Evolutionary conservation across 1,140 invertebrate species (phyloP).

Genomic region (Brachionus sp.): DNA sequence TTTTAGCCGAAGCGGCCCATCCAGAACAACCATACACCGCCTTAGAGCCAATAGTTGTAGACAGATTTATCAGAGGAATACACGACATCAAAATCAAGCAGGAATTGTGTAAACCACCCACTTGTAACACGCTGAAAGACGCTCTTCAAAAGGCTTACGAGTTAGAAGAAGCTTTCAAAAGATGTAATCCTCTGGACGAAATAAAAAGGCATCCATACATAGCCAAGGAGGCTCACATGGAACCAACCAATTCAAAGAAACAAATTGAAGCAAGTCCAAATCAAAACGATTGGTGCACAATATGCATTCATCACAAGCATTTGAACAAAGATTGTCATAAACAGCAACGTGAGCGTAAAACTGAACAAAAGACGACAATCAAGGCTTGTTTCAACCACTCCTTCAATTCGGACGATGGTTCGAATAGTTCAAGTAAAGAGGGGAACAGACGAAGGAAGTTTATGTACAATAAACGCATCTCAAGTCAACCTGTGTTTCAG

Average conservation of each 20-base stretch:
- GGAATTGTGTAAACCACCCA: constrained; percentile 10
- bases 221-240: background rate
- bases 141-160: too few relatives aligned
- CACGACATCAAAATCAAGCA: constrained; percentile 15
- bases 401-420: background rate
- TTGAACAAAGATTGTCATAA: constrained; percentile 20
- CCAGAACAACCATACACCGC: background rate
- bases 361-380: constrained; percentile 1
- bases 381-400: constrained; percentile 12
- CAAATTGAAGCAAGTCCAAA: background rate
- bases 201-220: background rate
- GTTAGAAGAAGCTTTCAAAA: background rate
- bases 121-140: background rate
- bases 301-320: background rate
- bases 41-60: background rate
- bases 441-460: background rate
- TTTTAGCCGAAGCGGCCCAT: background rate
- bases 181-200: background rate
- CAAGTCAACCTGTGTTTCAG: background rate
- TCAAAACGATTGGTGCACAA: background rate
- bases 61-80: constrained; percentile 23
- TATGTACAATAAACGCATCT: background rate
- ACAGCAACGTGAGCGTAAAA: background rate
- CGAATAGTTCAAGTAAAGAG: background rate
- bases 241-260: background rate